phyloP scores from a whole-genome alignment of 2,888 invertebrate species.

The Apamea crenata region DNA sequence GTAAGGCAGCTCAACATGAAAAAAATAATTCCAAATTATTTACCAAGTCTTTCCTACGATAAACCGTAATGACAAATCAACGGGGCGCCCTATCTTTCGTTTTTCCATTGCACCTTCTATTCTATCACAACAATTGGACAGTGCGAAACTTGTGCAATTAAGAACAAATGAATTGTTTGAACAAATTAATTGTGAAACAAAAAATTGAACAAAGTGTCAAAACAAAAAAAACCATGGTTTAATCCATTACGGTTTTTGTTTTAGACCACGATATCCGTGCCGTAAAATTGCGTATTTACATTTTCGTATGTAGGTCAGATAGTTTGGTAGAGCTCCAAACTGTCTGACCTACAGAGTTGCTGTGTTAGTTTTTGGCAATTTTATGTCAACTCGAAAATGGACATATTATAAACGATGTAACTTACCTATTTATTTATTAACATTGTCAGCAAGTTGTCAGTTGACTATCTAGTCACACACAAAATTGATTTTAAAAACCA shows the following conservation, averaged over 20 bases:
- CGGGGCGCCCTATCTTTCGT: conserved; percentile 21
- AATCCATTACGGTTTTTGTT: conserved; percentile 51
- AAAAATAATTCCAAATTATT: background rate
- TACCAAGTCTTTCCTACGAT: background rate
- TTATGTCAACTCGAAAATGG: conserved; percentile 6
- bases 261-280: conserved; percentile 34
- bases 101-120: conserved; percentile 24
- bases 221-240: too few relatives aligned
- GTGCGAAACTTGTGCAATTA: conserved; percentile 60
- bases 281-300: conserved; percentile 46
- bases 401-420: background rate
- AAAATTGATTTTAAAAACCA: background rate
- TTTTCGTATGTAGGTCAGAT: conserved; percentile 46
- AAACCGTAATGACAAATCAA: conserved; percentile 32
- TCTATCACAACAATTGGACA: conserved; percentile 48
- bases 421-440: background rate
- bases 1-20: background rate
- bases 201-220: too few relatives aligned
- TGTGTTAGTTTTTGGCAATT: background rate
- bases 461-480: background rate
- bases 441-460: background rate
- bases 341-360: background rate
- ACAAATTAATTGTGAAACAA: too few relatives aligned
- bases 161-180: conserved; percentile 65
- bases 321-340: conserved; percentile 11